Evolutionary conservation across 2,797 vertebrate species (phyloP).

Genomic region (Aldrovandia affinis): DNA sequence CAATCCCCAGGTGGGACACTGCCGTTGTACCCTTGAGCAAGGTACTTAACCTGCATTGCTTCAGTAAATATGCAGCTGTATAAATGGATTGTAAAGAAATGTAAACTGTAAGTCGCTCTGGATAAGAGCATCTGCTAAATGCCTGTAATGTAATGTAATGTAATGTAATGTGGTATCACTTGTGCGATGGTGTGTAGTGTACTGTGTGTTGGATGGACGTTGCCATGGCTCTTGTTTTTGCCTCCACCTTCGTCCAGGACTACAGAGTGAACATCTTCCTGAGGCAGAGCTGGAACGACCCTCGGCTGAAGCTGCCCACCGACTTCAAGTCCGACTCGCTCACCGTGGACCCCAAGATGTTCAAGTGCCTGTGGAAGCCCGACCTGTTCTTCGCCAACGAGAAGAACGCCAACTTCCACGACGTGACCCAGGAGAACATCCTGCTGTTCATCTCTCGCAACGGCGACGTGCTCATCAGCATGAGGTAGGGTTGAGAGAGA

Average conservation of each 20-base stretch:
- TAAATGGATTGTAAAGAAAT: too few species aligned
- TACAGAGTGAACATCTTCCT: conserved; percentile 96
- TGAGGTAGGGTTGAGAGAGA: conserved; percentile 77
- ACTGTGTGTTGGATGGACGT: not conserved
- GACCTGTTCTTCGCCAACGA: conserved; percentile 98
- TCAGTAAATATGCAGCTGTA: too few species aligned
- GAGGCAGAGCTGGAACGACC: conserved; percentile 96
- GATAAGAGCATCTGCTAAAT: too few species aligned
- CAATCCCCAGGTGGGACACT: too few species aligned
- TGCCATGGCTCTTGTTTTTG: not conserved
- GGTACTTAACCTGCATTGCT: too few species aligned
- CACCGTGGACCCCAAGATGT: conserved; percentile 95
- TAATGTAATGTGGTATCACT: not conserved
- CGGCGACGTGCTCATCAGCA: conserved; percentile 93
- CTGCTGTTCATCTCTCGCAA: conserved; percentile 96
- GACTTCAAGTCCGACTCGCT: conserved; percentile 91
- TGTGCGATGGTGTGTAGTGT: not conserved
- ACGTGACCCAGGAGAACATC: conserved; percentile 97
- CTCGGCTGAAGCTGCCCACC: conserved; percentile 86
- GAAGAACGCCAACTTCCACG: conserved; percentile 97
- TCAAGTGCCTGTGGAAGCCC: conserved; percentile 97
- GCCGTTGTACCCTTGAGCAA: too few species aligned
- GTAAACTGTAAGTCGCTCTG: too few species aligned
- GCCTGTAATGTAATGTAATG: too few species aligned
- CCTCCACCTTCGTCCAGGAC: conserved; percentile 74